Evolutionary conservation across 2,797 vertebrate genomes (phyloP).

Genomic region (Chelidonichthys spinosus): DNA sequence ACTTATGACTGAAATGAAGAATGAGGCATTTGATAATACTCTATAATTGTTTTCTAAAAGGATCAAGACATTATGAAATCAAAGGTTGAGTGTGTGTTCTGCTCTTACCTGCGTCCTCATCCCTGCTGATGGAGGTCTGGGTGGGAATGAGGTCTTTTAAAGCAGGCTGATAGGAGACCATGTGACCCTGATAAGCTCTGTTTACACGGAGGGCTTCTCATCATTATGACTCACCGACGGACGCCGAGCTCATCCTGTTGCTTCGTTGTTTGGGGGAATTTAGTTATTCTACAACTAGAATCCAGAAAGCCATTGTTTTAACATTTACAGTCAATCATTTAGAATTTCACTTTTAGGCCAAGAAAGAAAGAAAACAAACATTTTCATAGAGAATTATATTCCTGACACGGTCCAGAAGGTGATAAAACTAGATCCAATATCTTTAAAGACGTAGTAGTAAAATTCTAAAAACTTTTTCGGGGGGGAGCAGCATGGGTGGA

Average conservation of each 20-base stretch:
- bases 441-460: too few species aligned
- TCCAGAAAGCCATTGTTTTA: neutral
- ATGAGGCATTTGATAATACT: too few species aligned
- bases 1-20: neutral
- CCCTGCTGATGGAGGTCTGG: neutral
- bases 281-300: neutral
- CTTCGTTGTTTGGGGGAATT: neutral
- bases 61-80: neutral
- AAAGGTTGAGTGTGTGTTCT: neutral
- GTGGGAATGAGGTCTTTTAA: conserved; percentile 10
- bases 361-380: neutral
- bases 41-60: neutral
- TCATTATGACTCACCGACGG: neutral
- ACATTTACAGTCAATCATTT: too few species aligned
- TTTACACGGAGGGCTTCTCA: neutral
- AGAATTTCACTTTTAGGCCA: neutral
- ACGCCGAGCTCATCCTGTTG: too few species aligned
- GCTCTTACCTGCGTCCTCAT: conserved; percentile 35
- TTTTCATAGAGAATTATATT: conserved; percentile 1
- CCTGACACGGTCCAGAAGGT: neutral
- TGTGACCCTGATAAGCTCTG: neutral
- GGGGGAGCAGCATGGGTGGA: neutral
- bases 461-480: neutral
- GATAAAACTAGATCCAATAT: neutral
- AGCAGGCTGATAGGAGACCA: neutral